phyloP scores from a whole-genome alignment of 2,113 vertebrate genomes.

The Climacteris rufus region DNA sequence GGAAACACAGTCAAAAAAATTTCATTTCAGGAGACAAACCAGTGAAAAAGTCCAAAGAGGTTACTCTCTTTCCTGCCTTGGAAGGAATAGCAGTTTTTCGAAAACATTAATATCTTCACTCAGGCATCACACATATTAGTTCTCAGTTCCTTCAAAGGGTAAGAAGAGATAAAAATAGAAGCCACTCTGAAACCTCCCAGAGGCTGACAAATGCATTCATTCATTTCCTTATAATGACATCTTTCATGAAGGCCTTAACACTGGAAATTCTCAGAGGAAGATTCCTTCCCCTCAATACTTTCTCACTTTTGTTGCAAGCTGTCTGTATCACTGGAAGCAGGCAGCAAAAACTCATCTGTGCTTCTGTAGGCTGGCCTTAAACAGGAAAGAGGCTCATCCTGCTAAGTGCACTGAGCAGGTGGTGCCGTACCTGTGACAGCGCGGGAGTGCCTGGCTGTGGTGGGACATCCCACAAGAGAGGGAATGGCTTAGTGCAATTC shows the following conservation, averaged over 20 bases:
- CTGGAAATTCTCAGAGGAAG: not conserved
- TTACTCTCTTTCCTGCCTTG: not conserved
- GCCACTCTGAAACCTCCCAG: constrained; percentile 25
- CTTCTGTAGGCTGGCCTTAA: not conserved
- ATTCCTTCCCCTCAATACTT: not conserved
- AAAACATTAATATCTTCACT: constrained; percentile 10
- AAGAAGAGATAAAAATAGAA: constrained; percentile 55
- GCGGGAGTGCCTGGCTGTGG: not conserved
- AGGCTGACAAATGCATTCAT: constrained; percentile 20
- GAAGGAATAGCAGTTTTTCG: constrained; percentile 15
- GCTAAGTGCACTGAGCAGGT: not conserved
- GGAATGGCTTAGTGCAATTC: not conserved
- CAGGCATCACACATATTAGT: constrained; percentile 12
- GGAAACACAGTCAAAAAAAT: not conserved
- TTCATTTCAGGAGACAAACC: not conserved
- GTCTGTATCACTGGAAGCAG: not conserved
- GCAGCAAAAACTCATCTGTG: not conserved
- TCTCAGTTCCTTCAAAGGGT: constrained; percentile 32
- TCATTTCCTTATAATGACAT: constrained; percentile 54
- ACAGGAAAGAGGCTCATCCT: not conserved
- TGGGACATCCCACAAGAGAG: not conserved
- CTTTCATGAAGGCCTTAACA: constrained; percentile 41
- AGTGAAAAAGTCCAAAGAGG: not conserved
- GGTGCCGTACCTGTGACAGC: accelerated
- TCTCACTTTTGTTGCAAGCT: constrained; percentile 18